phyloP scores from a whole-genome alignment of 2,888 invertebrate species.

The Choristoneura rosaceana region DNA sequence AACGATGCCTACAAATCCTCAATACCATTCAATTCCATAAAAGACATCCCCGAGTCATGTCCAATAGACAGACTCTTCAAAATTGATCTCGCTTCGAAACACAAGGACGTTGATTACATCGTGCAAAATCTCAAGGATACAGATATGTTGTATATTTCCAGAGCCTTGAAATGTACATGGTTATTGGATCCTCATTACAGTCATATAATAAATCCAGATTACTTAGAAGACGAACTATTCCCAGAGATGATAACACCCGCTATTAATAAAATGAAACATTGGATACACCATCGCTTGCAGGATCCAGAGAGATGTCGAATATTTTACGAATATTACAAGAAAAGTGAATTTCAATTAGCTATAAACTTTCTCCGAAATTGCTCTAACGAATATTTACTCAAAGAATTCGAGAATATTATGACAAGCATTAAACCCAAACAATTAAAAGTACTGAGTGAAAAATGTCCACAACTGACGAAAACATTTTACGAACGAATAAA shows the following conservation, averaged over 20 bases:
- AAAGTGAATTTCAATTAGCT: slow-evolving; percentile 25
- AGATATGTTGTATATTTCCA: slow-evolving; percentile 38
- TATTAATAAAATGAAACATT: slow-evolving; percentile 31
- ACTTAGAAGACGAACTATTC: slow-evolving; percentile 30
- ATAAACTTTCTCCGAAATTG: slow-evolving; percentile 37
- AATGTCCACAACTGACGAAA: slow-evolving; percentile 17
- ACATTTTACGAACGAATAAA: slow-evolving; percentile 17
- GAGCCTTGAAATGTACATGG: slow-evolving; percentile 40
- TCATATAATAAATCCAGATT: slow-evolving; percentile 13
- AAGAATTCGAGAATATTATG: slow-evolving; percentile 17
- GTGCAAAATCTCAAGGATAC: slow-evolving; percentile 32
- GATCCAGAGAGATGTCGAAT: slow-evolving; percentile 25
- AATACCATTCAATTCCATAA: slow-evolving; percentile 22
- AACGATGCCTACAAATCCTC: slow-evolving; percentile 14
- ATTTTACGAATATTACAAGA: slow-evolving; percentile 41
- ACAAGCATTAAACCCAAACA: slow-evolving; percentile 19
- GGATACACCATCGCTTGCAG: slow-evolving; percentile 24
- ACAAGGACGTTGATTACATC: slow-evolving; percentile 37
- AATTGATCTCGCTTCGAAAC: slow-evolving; percentile 38
- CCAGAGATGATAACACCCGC: slow-evolving; percentile 36
- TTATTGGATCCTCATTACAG: slow-evolving; percentile 25
- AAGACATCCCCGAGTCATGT: slow-evolving; percentile 15
- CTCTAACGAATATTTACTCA: slow-evolving; percentile 27
- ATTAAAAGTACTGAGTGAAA: slow-evolving; percentile 30
- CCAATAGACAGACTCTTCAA: slow-evolving; percentile 36